These are phyloP conservation scores for Meandrusa payeni DNA, from an alignment of 2,888 invertebrate genomes.

Conservation along the genomic window DNA sequence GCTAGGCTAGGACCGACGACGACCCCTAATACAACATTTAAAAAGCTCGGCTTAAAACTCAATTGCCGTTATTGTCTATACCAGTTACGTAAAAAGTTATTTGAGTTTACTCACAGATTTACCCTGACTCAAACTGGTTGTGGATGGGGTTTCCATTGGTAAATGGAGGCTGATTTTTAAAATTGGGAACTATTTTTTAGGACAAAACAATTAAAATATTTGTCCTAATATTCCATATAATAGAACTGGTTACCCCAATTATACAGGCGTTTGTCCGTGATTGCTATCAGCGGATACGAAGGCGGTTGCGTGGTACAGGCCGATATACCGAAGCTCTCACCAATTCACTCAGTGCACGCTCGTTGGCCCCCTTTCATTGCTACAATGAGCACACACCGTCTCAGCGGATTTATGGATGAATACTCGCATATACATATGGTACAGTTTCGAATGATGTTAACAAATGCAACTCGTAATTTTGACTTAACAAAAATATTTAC, in stretches of 20 bases:
- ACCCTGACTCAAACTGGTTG: too few relatives aligned
- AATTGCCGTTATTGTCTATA: too few relatives aligned
- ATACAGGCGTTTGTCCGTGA: constrained; percentile 24
- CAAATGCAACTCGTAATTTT: neutral
- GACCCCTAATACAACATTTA: too few relatives aligned
- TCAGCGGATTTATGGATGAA: constrained; percentile 57
- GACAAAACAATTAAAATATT: too few relatives aligned
- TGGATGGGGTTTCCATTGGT: too few relatives aligned
- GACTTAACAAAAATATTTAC: neutral
- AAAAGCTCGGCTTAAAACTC: too few relatives aligned
- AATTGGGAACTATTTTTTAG: too few relatives aligned
- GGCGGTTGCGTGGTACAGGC: constrained; percentile 25
- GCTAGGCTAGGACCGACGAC: too few relatives aligned
- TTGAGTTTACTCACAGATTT: too few relatives aligned
- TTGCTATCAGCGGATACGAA: constrained; percentile 26
- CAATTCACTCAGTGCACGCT: constrained; percentile 31
- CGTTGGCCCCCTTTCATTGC: constrained; percentile 52
- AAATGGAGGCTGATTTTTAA: too few relatives aligned
- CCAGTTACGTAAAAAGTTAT: too few relatives aligned
- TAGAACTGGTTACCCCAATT: constrained; percentile 1
- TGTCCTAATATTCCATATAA: neutral
- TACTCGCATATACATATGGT: constrained; percentile 36
- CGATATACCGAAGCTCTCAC: constrained; percentile 24
- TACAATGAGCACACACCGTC: constrained; percentile 34
- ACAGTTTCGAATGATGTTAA: constrained; percentile 29